phyloP scores from a whole-genome alignment of 30 jellyfish, hydroid and myxozoan genomes.

The Mastigias papua region DNA sequence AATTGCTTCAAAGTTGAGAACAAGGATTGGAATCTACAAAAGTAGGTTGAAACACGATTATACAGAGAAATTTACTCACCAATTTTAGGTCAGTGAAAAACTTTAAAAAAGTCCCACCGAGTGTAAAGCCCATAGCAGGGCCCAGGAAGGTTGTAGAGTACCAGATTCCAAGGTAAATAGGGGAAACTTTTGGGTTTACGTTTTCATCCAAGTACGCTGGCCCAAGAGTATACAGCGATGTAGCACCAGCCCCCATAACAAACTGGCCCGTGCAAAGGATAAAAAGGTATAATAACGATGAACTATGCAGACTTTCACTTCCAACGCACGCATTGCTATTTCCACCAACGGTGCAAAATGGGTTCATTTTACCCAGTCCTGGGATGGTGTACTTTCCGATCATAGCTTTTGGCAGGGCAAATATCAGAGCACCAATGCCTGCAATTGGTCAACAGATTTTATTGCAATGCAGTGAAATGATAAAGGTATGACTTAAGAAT shows the following conservation, averaged over 20 bases:
- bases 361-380: conserved; percentile 8
- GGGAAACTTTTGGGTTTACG: conserved; percentile 90
- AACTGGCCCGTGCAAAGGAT: conserved; percentile 75
- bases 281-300: conserved; percentile 35
- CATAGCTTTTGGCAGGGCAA: conserved; percentile 86
- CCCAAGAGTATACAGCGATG: conserved; percentile 92
- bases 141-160: conserved; percentile 90
- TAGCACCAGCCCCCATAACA: conserved; percentile 95
- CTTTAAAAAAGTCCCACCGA: conserved; percentile 81
- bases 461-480: too few species aligned
- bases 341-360: conserved; percentile 28
- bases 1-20: too few species aligned
- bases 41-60: too few species aligned
- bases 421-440: conserved; percentile 92
- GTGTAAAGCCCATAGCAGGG: conserved; percentile 90
- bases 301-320: conserved; percentile 4
- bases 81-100: conserved; percentile 53
- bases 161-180: conserved; percentile 93
- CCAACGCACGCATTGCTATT: conserved; percentile 8
- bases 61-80: conserved; percentile 57
- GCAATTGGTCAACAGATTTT: too few species aligned
- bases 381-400: conserved; percentile 76
- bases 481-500: too few species aligned
- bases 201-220: conserved; percentile 93
- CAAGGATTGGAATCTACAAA: too few species aligned